Conservation (phyloP, 2,888 invertebrate species). For the Omphaloscelis lunosa region DNA sequence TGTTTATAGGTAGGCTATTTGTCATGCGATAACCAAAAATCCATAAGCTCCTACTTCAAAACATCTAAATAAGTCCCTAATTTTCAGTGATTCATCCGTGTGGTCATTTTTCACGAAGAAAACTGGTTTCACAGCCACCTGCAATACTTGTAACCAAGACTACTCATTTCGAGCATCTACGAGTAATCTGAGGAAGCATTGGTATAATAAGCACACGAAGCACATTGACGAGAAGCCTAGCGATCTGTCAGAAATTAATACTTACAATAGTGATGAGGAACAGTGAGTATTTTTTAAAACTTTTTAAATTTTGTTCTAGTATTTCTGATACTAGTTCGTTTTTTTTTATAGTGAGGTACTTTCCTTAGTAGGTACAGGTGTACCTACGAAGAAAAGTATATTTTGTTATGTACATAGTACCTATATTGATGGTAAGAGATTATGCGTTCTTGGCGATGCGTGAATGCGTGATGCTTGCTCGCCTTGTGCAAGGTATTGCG, state of each 20-base stretch:
- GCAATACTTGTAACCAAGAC: slow-evolving; percentile 52
- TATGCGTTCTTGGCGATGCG: too few species aligned
- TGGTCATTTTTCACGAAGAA: slow-evolving; percentile 60
- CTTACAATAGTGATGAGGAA: slow-evolving; percentile 51
- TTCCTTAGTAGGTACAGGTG: neutral
- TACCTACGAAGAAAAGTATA: too few species aligned
- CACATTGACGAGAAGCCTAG: rapidly evolving
- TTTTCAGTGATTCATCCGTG: slow-evolving; percentile 22
- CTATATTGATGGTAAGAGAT: too few species aligned
- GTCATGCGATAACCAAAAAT: too few species aligned
- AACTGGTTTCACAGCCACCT: slow-evolving; percentile 32
- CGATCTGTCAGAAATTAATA: neutral
- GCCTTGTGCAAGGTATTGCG: too few species aligned
- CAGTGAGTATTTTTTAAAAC: slow-evolving; percentile 38
- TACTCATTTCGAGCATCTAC: slow-evolving; percentile 43
- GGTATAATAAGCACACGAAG: slow-evolving; percentile 17
- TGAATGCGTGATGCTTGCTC: too few species aligned
- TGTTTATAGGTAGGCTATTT: too few species aligned
- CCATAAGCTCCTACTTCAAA: too few species aligned
- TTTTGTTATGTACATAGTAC: neutral
- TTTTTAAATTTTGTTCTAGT: neutral
- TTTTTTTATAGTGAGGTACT: neutral
- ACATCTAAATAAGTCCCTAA: neutral
- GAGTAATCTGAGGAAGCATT: slow-evolving; percentile 57
- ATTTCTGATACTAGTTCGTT: neutral